A percentile compares a stretch with the other conserved stretches of the same genome.
Evolutionary conservation across 2,797 vertebrate species (phyloP).

Genomic region (Monodelphis domestica): DNA sequence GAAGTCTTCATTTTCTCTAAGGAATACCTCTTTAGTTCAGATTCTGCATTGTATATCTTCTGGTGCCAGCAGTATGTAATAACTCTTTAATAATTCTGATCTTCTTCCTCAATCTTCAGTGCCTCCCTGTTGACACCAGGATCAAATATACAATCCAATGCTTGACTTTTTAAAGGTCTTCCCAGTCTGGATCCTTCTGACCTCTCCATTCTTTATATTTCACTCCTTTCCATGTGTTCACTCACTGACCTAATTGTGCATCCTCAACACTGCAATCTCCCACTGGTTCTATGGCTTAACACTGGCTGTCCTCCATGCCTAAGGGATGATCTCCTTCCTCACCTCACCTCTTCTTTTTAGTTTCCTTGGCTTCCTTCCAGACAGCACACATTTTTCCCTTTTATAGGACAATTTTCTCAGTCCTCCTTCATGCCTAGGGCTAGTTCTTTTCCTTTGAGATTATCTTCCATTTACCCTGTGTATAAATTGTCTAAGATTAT

Average conservation of each 20-base stretch:
- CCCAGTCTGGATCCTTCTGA: neutral
- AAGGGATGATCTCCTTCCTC: neutral
- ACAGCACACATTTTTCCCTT: neutral
- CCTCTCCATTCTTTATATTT: neutral
- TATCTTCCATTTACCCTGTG: neutral
- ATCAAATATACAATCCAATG: neutral
- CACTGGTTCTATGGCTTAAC: neutral
- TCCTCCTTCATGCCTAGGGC: neutral
- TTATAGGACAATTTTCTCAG: neutral
- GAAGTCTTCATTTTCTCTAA: neutral
- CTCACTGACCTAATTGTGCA: neutral
- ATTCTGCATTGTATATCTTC: neutral
- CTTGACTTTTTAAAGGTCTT: neutral
- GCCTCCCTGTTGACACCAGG: neutral
- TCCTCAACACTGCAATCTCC: neutral
- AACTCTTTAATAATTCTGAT: neutral
- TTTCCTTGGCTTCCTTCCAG: neutral
- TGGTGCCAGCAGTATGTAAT: neutral
- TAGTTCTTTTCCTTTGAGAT: neutral
- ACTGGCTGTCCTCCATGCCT: neutral
- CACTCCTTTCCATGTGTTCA: neutral
- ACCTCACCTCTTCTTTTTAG: neutral
- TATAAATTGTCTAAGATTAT: no score
- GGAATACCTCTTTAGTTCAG: neutral
- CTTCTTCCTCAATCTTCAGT: neutral